A percentile compares a stretch with the other conserved stretches of the same genome.
Conservation (phyloP, 2,797 vertebrate genomes). For the Tadarida brasiliensis region DNA sequence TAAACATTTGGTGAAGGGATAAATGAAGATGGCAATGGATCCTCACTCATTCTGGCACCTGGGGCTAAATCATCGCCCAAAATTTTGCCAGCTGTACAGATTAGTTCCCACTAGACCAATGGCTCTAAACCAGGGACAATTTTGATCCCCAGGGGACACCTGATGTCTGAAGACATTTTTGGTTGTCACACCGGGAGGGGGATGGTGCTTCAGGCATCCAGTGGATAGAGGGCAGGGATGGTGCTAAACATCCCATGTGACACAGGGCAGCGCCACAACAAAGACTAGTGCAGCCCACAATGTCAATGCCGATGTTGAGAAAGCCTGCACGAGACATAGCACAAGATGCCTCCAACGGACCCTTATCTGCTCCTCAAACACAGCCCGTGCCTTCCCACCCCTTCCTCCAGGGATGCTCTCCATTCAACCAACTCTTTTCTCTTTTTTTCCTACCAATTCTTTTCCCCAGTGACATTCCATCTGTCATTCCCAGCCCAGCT, state of each 20-base stretch:
- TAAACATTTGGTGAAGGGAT: background rate
- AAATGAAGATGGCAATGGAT: background rate
- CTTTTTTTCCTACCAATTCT: background rate
- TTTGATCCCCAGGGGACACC: background rate
- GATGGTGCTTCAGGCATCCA: background rate
- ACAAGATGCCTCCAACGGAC: background rate
- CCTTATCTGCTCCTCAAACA: background rate
- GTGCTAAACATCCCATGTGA: background rate
- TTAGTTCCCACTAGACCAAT: background rate
- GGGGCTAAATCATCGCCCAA: background rate
- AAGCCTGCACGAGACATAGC: background rate
- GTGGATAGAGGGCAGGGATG: background rate
- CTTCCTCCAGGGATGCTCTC: background rate
- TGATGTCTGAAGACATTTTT: background rate
- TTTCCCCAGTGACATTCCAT: background rate
- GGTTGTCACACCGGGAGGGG: background rate
- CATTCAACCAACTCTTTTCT: background rate
- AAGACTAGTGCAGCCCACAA: background rate
- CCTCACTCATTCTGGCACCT: background rate
- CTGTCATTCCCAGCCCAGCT: background rate
- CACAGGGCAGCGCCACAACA: background rate
- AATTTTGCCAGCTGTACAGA: background rate
- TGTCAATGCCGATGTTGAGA: background rate
- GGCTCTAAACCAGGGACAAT: background rate
- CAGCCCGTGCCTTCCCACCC: background rate